Evolutionary conservation across 2,888 invertebrate species (phyloP).

Genomic region (Drosophila histrio): DNA sequence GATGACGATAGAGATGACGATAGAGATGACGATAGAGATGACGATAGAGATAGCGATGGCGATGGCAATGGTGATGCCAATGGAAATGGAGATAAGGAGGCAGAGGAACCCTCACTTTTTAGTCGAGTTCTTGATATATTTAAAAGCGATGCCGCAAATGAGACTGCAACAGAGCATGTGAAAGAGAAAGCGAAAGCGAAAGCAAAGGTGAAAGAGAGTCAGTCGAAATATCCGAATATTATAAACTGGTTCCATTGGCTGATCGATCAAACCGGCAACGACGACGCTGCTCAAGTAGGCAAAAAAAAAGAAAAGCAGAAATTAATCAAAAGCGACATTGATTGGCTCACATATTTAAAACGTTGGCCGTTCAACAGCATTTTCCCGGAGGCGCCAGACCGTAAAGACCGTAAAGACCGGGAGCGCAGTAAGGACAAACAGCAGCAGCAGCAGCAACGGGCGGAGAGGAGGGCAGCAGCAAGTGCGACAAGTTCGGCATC

Average conservation of each 20-base stretch:
- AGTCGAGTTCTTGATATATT: conserved; percentile 48
- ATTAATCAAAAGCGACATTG: conserved; percentile 39
- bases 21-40: background rate
- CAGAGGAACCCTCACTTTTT: conserved; percentile 55
- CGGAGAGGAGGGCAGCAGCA: background rate
- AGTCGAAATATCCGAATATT: conserved; percentile 62
- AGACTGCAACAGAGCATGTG: background rate
- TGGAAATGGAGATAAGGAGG: conserved; percentile 23
- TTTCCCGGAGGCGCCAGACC: conserved; percentile 65
- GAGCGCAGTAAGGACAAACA: background rate
- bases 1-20: background rate
- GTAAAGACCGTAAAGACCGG: background rate
- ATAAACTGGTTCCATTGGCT: conserved; percentile 81
- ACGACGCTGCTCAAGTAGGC: conserved; percentile 26
- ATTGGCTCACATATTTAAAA: conserved; percentile 79
- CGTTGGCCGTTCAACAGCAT: conserved; percentile 83
- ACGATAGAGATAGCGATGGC: conserved; percentile 28
- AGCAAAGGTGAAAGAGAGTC: conserved; percentile 24
- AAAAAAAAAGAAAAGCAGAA: conserved; percentile 36
- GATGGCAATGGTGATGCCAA: conserved; percentile 12
- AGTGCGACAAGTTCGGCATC: background rate
- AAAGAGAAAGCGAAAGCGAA: background rate
- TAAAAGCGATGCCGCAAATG: conserved; percentile 13
- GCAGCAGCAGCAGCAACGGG: background rate
- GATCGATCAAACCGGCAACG: conserved; percentile 37